Evolutionary conservation across 2,888 invertebrate genomes (phyloP).

Genomic region (Eupelmus urozonus): DNA sequence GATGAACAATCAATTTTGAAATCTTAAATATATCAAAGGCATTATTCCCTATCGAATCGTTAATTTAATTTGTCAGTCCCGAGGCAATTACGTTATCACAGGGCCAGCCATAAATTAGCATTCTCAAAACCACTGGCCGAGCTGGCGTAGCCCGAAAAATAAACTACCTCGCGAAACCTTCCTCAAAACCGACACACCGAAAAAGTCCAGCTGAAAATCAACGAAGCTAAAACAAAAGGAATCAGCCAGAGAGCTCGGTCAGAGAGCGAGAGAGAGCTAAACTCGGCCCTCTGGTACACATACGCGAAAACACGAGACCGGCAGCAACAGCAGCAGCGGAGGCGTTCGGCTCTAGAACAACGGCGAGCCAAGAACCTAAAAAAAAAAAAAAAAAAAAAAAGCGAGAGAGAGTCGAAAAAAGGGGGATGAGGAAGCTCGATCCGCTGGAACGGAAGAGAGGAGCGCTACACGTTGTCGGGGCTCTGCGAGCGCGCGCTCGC

Average conservation of each 20-base stretch:
- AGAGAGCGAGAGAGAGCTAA: no score
- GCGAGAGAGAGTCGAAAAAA: conserved; percentile 8
- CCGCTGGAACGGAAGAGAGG: not conserved
- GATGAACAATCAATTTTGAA: no score
- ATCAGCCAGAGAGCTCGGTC: not conserved
- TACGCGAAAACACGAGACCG: conserved; percentile 42
- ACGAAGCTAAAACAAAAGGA: not conserved
- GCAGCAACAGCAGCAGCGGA: conserved; percentile 7
- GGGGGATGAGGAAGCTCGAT: not conserved
- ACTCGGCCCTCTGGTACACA: not conserved
- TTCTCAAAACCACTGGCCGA: no score
- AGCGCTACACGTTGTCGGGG: conserved; percentile 23
- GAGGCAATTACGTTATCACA: no score
- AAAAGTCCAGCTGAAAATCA: not conserved
- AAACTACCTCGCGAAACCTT: no score
- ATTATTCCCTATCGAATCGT: no score
- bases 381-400: conserved; percentile 56
- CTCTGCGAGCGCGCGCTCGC: conserved; percentile 30
- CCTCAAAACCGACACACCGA: no score
- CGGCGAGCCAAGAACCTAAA: conserved; percentile 52
- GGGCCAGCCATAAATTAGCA: no score
- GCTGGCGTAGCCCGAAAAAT: no score
- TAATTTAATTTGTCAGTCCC: no score
- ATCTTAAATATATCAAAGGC: no score
- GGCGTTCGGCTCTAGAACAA: conserved; percentile 3